These are phyloP conservation scores for Luscinia luscinia DNA, from an alignment of 2,797 vertebrate genomes.

Conservation along the genomic window DNA sequence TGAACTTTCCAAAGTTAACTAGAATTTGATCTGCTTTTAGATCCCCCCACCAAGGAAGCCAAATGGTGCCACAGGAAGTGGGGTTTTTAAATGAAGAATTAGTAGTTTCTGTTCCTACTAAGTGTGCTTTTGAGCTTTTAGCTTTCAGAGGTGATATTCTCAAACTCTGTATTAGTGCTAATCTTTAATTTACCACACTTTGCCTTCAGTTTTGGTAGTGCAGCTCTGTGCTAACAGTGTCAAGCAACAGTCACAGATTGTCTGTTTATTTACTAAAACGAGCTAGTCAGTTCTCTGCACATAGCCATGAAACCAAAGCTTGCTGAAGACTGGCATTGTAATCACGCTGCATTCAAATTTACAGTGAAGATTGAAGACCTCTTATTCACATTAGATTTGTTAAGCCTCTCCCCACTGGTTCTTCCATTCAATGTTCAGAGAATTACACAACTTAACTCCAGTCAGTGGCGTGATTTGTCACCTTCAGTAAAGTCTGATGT, in stretches of 20 bases:
- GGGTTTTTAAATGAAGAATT: not conserved
- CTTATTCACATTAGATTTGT: not conserved
- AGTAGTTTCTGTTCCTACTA: conserved; percentile 55
- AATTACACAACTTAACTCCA: not conserved
- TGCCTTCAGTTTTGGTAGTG: not conserved
- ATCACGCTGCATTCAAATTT: not conserved
- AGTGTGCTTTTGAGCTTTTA: not conserved
- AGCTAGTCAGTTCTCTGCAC: not conserved
- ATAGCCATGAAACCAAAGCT: not conserved
- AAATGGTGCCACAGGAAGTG: not conserved
- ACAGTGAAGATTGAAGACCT: not conserved
- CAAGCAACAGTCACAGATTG: not conserved
- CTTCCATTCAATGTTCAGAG: conserved; percentile 4
- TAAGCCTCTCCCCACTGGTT: not conserved
- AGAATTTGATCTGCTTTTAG: not conserved
- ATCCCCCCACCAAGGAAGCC: not conserved
- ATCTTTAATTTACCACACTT: not conserved
- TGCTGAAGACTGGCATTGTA: not conserved
- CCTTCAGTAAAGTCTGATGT: not conserved
- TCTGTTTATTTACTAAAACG: not conserved
- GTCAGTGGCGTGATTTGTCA: not conserved
- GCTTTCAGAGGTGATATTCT: not conserved
- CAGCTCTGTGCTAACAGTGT: not conserved
- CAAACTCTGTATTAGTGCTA: not conserved
- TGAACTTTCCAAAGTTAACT: conserved; percentile 32